These are phyloP conservation scores for Bufo bufo DNA, from an alignment of 2,113 vertebrate species.

Conservation along the genomic window DNA sequence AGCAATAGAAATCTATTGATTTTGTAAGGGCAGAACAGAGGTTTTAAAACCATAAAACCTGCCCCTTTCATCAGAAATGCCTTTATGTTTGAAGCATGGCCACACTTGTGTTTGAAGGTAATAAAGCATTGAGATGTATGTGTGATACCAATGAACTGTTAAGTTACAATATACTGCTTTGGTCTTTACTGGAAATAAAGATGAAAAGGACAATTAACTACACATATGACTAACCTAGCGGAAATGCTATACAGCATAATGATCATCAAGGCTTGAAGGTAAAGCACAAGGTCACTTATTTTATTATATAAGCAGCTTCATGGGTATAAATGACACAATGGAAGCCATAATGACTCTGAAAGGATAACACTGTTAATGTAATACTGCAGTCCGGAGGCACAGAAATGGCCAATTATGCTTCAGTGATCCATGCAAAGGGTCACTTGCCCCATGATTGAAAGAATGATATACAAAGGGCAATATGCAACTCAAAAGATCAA, in stretches of 20 bases:
- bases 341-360: conserved; percentile 65
- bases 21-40: background rate
- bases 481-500: conserved; percentile 35
- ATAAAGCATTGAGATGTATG: conserved; percentile 28
- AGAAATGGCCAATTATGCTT: conserved; percentile 43
- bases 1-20: conserved; percentile 7
- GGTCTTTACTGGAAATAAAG: conserved; percentile 37
- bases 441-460: conserved; percentile 3
- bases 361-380: conserved; percentile 40
- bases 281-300: conserved; percentile 61
- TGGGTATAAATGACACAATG: conserved; percentile 43
- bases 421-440: conserved; percentile 41
- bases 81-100: conserved; percentile 15
- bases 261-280: conserved; percentile 44
- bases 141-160: conserved; percentile 16
- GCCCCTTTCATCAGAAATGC: background rate
- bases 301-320: conserved; percentile 60
- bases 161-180: background rate
- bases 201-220: conserved; percentile 45
- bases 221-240: conserved; percentile 2
- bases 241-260: conserved; percentile 32
- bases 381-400: conserved; percentile 10
- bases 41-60: conserved; percentile 11
- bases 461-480: conserved; percentile 24
- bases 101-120: conserved; percentile 27